Evolutionary conservation across 2,797 vertebrate genomes (phyloP), one percentile per base, ranked within the genome.

Genomic region (Chiloscyllium punctatum): DNA sequence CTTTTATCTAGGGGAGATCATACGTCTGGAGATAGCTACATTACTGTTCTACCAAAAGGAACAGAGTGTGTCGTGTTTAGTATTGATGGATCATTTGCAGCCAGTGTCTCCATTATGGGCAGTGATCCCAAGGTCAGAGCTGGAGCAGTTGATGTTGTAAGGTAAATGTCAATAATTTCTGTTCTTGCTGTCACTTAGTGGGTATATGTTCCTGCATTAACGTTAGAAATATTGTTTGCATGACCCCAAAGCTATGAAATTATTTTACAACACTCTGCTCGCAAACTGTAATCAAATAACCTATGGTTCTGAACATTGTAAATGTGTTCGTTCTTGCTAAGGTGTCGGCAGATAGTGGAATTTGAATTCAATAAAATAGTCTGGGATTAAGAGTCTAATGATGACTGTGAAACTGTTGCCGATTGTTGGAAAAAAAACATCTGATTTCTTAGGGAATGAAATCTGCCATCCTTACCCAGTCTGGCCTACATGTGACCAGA

Each of bases 51-150:
- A 96, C 99, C 99, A 0, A 98, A 97, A 82, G 98, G 98, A 96
- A 99, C 99, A 0, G 99, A 99, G 97, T 99, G 99, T 13, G 99
- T 99, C 96, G 99, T 99, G 87, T 99, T 99, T 98, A 99, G 99
- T 96, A 99, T 99, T 0, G 99, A 99, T 0, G 99, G 99, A 88
- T 99, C 99, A 95, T 99, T 99, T 51, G 99, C 99, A 0, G 99
- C 99, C 97, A 99, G 99, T 0, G 99, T 99, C n/a, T 99, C 99
- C 16, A 99, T 99, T 97, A 99, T 99, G 99, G 99, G 99, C 96
- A 99, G 99, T 0, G 99, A 99, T 97, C 99, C 99, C 96, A 99
- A 99, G 98, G 99, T 99, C 96, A 97, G 99, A 0, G 99, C 99
- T 0, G 99, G 99, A 96, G 99, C 99, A 0, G 99, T 99, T 79